phyloP scores from a whole-genome alignment of 1,140 invertebrate species.

The Aphelinus certus region DNA sequence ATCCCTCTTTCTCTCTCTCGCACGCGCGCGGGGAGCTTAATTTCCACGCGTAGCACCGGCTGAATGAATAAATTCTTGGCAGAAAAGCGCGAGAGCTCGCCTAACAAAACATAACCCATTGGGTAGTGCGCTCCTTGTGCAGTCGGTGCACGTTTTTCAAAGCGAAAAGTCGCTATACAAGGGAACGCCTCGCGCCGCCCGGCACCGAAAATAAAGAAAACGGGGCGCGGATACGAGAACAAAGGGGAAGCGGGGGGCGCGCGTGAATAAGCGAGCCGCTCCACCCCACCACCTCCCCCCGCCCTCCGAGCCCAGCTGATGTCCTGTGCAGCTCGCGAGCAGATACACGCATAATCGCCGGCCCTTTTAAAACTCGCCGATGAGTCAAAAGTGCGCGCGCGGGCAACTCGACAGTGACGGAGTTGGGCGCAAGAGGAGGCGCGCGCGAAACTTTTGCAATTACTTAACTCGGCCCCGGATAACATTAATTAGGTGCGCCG shows the following conservation, averaged over 20 bases:
- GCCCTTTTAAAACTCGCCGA: background rate
- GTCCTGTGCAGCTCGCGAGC: background rate
- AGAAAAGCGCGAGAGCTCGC: background rate
- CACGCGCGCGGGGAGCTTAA: too few species aligned
- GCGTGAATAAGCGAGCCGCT: background rate
- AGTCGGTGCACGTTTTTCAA: too few species aligned
- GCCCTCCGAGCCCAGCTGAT: too few species aligned
- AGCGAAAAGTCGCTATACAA: too few species aligned
- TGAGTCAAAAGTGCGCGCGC: slow-evolving; percentile 22
- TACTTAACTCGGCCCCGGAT: slow-evolving; percentile 30
- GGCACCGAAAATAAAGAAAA: too few species aligned
- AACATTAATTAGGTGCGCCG: slow-evolving; percentile 30
- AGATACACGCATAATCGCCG: slow-evolving; percentile 3
- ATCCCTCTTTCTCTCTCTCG: too few species aligned
- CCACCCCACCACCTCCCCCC: too few species aligned
- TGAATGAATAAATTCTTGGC: slow-evolving; percentile 17
- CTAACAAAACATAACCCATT: too few species aligned
- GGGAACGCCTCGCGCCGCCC: too few species aligned
- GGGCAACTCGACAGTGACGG: too few species aligned
- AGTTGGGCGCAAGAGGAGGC: slow-evolving; percentile 3
- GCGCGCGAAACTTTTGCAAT: slow-evolving; percentile 34
- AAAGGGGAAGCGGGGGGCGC: slow-evolving; percentile 6
- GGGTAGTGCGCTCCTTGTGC: too few species aligned
- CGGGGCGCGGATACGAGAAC: slow-evolving; percentile 2
- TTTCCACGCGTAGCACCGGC: too few species aligned